Evolutionary conservation across 2,113 vertebrate species (phyloP), one percentile per base, ranked within the genome.

Genomic region (Craseonycteris thonglongyai): DNA sequence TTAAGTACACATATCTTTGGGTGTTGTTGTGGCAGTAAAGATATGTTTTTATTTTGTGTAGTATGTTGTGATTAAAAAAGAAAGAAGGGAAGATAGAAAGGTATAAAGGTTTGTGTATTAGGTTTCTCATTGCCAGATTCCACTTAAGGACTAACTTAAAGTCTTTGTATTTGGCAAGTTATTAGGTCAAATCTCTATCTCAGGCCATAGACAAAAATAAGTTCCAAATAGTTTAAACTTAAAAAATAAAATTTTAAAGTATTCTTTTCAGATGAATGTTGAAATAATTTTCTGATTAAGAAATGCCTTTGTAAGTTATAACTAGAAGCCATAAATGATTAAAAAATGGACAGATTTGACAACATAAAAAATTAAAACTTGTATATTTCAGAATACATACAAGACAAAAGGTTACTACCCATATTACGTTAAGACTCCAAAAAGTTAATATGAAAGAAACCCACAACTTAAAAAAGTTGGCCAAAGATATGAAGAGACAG

Each of bases 1-100:
- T 96, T 96, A 26, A 91, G 72, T 91, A 63, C 65, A 72, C 45
- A 5, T 87, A 78, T 83, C 87, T 91, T 65, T 85, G 94, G 76
- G 59, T 95, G 84, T 88, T 90, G 81, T 95, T 3, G 1, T 85
- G 66, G 56, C 38, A 35, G 42, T 78, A 7, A 49, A 75, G 76
- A 33, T 61, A 38, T 88, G 79, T 96, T 58, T 56, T 93, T 72
- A 83, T 85, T 94, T 54, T 81, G 49, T 94, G 33, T 42, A 5
- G 45, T 59, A 84, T 18, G 19, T 71, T 94, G 92, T 92, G 33
- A 63, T 80, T 49, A 8, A 35, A 30, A 30, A 59, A 58, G 15
- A 40, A 81, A 72, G 82, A n/a, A 35, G 35, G 42, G 45, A 58
- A 16, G 78, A 28, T 12, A 45, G 18, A 75, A 56, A n/a, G 21